phyloP scores from a whole-genome alignment of 2,113 vertebrate species.

The Columbina picui region DNA sequence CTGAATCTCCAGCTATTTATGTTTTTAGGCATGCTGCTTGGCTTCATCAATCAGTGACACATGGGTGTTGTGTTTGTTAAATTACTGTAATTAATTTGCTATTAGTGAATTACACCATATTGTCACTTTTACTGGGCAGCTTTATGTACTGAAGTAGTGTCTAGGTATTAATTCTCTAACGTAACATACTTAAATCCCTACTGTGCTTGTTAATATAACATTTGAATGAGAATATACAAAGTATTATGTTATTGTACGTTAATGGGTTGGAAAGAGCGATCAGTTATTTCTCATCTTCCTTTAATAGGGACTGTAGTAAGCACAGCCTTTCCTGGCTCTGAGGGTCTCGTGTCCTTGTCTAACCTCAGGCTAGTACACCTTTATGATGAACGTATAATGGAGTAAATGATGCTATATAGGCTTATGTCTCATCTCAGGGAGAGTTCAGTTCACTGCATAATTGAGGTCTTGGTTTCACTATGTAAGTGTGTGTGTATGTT shows the following conservation, averaged over 20 bases:
- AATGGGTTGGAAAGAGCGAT: neutral
- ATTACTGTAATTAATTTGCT: conserved; percentile 40
- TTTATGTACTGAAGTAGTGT: neutral
- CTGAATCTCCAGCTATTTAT: neutral
- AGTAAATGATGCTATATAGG: neutral
- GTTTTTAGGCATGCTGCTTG: conserved; percentile 28
- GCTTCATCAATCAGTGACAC: neutral
- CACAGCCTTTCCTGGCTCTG: neutral
- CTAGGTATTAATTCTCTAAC: neutral
- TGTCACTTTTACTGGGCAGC: conserved; percentile 32
- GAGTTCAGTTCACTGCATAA: neutral
- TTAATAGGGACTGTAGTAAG: neutral
- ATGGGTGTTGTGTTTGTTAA: conserved; percentile 24
- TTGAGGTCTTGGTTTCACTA: neutral
- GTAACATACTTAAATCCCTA: neutral
- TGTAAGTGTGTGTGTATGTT: neutral
- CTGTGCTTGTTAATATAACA: neutral
- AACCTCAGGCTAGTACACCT: neutral
- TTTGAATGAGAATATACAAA: neutral
- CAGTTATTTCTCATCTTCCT: neutral
- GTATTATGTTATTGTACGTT: neutral
- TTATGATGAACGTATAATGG: neutral
- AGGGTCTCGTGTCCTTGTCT: neutral
- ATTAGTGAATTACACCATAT: conserved; percentile 26
- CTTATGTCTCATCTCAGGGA: neutral